These are phyloP conservation scores for Poeciliopsis paucimaculata DNA, from an alignment of 2,797 vertebrate genomes.

Conservation along the genomic window DNA sequence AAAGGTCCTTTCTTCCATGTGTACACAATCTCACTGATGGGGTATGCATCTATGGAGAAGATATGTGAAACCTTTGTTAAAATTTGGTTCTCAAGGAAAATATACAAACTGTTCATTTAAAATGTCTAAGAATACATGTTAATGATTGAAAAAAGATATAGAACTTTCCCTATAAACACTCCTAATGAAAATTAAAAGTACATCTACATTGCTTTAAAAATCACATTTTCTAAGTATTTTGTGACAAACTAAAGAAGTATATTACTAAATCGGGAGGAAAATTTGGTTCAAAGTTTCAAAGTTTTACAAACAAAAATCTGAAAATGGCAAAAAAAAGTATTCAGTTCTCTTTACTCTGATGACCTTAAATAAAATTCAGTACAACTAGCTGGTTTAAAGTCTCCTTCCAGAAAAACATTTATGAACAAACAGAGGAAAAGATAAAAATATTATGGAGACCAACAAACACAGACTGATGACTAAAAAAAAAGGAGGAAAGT, in stretches of 20 bases:
- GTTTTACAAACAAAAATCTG: not conserved
- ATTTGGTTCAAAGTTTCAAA: not conserved
- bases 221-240: not conserved
- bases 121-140: not conserved
- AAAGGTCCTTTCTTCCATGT: conserved; percentile 86
- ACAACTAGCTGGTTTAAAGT: not conserved
- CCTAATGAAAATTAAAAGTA: not conserved
- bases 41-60: conserved; percentile 80
- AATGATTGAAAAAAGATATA: not conserved
- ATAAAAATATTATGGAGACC: not conserved
- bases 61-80: not conserved
- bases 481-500: not conserved
- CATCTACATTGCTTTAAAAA: not conserved
- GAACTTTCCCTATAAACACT: not conserved
- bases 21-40: conserved; percentile 86
- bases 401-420: not conserved
- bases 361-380: not conserved
- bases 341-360: not conserved
- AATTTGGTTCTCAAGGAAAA: not conserved
- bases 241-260: not conserved
- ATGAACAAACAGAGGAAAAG: not conserved
- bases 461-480: not conserved
- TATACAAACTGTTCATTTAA: not conserved
- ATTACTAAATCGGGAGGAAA: not conserved
- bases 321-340: not conserved